Base-by-base conservation (phyloP, 2,888 invertebrate genomes). In the Polyommatus iphigenia region DNA sequence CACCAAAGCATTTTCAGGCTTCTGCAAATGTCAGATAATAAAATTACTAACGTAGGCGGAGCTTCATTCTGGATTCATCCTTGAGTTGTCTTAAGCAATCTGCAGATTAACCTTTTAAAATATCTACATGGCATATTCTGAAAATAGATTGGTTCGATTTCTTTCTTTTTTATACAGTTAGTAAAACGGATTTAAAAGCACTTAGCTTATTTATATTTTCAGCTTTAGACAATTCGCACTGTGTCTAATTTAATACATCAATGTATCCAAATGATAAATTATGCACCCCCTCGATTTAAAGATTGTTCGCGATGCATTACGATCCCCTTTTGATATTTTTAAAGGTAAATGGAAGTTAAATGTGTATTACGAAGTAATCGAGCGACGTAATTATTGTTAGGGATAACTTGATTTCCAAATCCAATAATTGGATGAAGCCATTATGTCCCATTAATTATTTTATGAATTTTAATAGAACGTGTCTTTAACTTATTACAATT, bases 201-300 rank as follows among this genome's bases (percentile, higher is more conserved):
- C 46, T 46, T 46, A 46, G 46, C 46, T 46, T 46, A 13, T 46
- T 46, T 46, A 41, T 13, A 46, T 46, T 46, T 46, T 46, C 13
- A 46, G 46, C 46, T 46, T 46, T 46, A 41, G 3, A 10, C 1
- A 36, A n/a, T 71, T 18, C n/a, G n/a, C n/a, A 24, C 20, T 18
- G 72, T 46, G 54, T 62, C 76, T 76, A 62, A 20, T 41, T 46
- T 75, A 15, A 50, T 54, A 75, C 29, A 50, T 75, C 75, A 32
- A 54, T 18, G 50, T 29, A 82, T 83, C 82, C 80, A 82, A 83
- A 85, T 90, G 90, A 91, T 93, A 93, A 92, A 93, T 93, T 94
- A 93, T 93, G 90, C 93, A 93, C 93, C 93, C 73, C 92, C 89
- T 87, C 89, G 89, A 91, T 89, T 90, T 88, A 82, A 87, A 90